phyloP scores from a whole-genome alignment of 2,113 vertebrate species.

The Oophaga pumilio region DNA sequence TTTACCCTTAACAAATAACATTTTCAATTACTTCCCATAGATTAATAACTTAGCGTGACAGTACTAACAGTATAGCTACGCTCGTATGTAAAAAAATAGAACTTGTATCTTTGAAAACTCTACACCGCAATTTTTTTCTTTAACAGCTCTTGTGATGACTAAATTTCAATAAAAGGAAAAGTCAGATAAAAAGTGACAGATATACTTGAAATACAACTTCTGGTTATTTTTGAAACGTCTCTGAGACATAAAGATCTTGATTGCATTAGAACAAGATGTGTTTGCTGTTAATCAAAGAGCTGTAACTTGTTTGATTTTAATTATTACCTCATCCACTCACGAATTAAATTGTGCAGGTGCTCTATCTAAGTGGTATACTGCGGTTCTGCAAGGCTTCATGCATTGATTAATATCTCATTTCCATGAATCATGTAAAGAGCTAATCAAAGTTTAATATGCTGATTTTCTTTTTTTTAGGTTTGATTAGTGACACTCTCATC shows the following conservation, averaged over 20 bases:
- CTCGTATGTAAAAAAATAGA: not conserved
- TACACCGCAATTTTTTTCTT: not conserved
- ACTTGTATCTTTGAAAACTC: not conserved
- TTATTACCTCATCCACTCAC: conserved; percentile 56
- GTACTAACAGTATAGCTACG: too few relatives aligned
- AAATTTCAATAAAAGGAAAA: not conserved
- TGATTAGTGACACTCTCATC: conserved; percentile 55
- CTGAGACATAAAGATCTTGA: conserved; percentile 49
- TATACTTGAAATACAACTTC: conserved; percentile 12
- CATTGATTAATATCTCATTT: conserved; percentile 58
- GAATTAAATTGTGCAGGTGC: conserved; percentile 51
- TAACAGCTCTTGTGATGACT: not conserved
- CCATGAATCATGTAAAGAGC: conserved; percentile 55
- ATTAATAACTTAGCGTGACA: not conserved
- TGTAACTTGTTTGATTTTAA: conserved; percentile 58
- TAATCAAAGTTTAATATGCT: conserved; percentile 59
- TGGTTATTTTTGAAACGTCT: conserved; percentile 41
- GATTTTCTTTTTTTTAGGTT: conserved; percentile 37
- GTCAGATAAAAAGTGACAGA: conserved; percentile 30
- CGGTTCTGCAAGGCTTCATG: conserved; percentile 46
- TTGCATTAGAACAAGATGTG: conserved; percentile 51
- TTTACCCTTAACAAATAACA: too few relatives aligned
- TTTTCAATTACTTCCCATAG: not conserved
- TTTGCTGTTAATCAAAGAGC: conserved; percentile 58
- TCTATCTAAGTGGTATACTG: conserved; percentile 54